Evolutionary conservation across 1,140 invertebrate genomes (phyloP).

Genomic region (Pantala flavescens): DNA sequence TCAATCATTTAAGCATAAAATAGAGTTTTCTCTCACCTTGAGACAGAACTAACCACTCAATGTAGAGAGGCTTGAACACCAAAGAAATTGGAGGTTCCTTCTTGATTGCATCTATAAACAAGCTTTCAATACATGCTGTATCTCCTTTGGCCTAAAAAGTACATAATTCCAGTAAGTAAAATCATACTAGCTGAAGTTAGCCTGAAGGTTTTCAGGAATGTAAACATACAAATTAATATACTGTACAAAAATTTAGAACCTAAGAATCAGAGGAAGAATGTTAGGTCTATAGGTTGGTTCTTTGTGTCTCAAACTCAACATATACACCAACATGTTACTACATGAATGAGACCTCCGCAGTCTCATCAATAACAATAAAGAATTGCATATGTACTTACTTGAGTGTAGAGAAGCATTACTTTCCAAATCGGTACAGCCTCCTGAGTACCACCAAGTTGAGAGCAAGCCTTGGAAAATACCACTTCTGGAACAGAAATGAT

Average conservation of each 20-base stretch:
- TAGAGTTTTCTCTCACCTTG: constrained; percentile 17
- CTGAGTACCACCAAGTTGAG: constrained; percentile 28
- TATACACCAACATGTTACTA: no score
- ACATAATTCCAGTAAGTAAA: no score
- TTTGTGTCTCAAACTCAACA: constrained; percentile 27
- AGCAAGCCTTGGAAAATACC: constrained; percentile 32
- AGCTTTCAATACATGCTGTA: constrained; percentile 31
- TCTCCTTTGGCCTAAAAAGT: not conserved
- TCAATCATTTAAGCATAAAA: not conserved
- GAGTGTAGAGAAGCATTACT: constrained; percentile 35
- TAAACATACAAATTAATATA: no score
- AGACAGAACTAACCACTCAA: constrained; percentile 36
- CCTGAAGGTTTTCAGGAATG: no score
- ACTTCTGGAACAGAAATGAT: no score
- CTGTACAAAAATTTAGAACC: no score
- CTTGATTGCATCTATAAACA: constrained; percentile 36
- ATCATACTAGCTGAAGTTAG: no score
- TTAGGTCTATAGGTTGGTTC: no score
- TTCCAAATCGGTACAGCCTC: constrained; percentile 39
- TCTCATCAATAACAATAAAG: not conserved
- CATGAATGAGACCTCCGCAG: no score
- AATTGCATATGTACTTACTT: no score
- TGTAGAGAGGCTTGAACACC: constrained; percentile 37
- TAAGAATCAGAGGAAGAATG: no score
- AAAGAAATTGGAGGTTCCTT: constrained; percentile 30